Conservation (phyloP, 1,140 invertebrate genomes). For the Scaptomyza graminum region DNA sequence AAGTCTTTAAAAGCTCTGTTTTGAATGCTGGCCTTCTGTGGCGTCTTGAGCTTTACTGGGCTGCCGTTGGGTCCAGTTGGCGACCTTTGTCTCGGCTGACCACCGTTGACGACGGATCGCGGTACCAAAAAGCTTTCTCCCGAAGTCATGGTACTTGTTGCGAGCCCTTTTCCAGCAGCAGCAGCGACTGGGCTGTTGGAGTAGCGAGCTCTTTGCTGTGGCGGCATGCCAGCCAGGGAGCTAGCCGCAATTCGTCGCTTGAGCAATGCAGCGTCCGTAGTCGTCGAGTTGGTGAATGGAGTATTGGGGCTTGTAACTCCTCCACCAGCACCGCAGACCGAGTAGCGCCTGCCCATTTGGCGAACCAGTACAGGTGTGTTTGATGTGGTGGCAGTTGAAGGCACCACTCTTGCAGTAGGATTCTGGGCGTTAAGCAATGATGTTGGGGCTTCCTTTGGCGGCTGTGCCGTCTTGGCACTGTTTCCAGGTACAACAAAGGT, state of each 20-base stretch:
- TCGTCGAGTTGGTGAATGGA: not conserved
- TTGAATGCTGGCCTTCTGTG: slow-evolving; percentile 58
- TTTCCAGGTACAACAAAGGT: slow-evolving; percentile 14
- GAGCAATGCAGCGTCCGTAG: slow-evolving; percentile 18
- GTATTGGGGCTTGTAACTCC: slow-evolving; percentile 20
- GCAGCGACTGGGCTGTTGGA: slow-evolving; percentile 10
- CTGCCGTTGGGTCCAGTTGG: slow-evolving; percentile 15
- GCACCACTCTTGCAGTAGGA: not conserved
- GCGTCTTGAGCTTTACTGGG: slow-evolving; percentile 29
- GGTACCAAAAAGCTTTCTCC: slow-evolving; percentile 43
- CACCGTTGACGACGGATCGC: not conserved
- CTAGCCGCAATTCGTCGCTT: slow-evolving; percentile 49
- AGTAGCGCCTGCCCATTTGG: slow-evolving; percentile 52
- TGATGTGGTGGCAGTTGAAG: not conserved
- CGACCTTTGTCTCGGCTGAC: slow-evolving; percentile 31
- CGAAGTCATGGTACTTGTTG: not conserved
- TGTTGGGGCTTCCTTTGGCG: slow-evolving; percentile 6
- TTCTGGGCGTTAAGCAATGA: not conserved
- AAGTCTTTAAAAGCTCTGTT: slow-evolving; percentile 45
- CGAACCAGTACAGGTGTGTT: slow-evolving; percentile 31
- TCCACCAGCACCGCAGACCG: slow-evolving; percentile 49
- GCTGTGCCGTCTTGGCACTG: slow-evolving; percentile 1
- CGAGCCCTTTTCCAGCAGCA: not conserved
- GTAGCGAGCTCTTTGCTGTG: slow-evolving; percentile 52
- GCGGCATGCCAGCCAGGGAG: slow-evolving; percentile 7